A percentile compares a stretch with the other conserved stretches of the same genome.
Evolutionary conservation across 2,797 vertebrate species (phyloP).

Genomic region (Podargus strigoides): DNA sequence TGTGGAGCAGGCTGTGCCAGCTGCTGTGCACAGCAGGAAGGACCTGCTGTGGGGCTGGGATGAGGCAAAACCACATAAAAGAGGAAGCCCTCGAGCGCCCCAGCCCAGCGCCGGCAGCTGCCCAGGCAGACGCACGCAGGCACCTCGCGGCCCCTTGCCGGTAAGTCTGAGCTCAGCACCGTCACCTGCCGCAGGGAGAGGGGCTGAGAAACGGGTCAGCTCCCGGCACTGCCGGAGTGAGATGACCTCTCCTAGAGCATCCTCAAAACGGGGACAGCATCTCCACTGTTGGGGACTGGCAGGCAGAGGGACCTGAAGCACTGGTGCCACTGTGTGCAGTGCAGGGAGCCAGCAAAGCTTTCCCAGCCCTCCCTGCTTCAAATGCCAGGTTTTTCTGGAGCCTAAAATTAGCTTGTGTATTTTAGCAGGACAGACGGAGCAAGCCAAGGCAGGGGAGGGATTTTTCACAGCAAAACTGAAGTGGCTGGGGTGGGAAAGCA

Average conservation of each 20-base stretch:
- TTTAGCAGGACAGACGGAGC: neutral
- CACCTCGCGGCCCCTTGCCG: rapidly evolving
- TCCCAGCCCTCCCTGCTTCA: neutral
- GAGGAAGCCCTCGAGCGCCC: neutral
- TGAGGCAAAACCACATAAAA: conserved; percentile 1
- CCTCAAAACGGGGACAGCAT: neutral
- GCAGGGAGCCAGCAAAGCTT: neutral
- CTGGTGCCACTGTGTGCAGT: rapidly evolving
- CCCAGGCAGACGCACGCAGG: neutral
- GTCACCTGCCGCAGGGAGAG: rapidly evolving
- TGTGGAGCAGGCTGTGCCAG: neutral
- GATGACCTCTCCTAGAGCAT: neutral
- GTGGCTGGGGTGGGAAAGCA: neutral
- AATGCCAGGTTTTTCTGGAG: neutral
- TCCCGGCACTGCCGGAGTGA: neutral
- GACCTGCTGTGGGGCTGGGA: neutral
- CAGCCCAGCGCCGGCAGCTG: neutral
- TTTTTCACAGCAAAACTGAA: neutral
- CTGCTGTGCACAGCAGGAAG: neutral
- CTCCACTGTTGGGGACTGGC: rapidly evolving
- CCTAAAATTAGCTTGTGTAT: neutral
- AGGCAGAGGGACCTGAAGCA: neutral
- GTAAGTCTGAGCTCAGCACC: conserved; percentile 2
- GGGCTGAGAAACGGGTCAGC: neutral
- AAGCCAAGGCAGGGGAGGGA: neutral